Evolutionary conservation across 1,140 invertebrate genomes (phyloP).

Genomic region (Trichogramma pretiosum): DNA sequence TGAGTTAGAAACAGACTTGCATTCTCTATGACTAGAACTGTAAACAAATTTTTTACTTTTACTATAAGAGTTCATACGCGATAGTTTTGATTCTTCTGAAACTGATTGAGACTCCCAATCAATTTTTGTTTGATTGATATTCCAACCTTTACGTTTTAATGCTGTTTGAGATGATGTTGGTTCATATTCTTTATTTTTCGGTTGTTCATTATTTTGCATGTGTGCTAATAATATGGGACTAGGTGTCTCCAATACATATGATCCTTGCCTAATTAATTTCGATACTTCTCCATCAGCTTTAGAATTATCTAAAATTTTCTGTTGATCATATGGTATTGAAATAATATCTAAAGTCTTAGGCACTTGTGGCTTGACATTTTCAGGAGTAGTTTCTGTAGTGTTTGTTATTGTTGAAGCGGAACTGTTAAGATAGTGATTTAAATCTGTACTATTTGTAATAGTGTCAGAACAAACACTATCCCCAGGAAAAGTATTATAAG

Average conservation of each 20-base stretch:
- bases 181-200: slow-evolving; percentile 36
- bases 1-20: slow-evolving; percentile 17
- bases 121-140: slow-evolving; percentile 31
- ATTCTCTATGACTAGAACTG: slow-evolving; percentile 18
- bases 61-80: slow-evolving; percentile 13
- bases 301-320: slow-evolving; percentile 7
- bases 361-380: slow-evolving; percentile 37
- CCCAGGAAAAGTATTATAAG: slow-evolving; percentile 14
- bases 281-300: slow-evolving; percentile 26
- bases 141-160: slow-evolving; percentile 49
- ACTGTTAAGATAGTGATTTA: slow-evolving; percentile 28
- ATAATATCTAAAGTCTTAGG: slow-evolving; percentile 39
- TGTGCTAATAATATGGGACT: slow-evolving; percentile 54
- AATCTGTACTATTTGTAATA: slow-evolving; percentile 25
- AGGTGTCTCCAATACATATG: slow-evolving; percentile 53
- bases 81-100: slow-evolving; percentile 15
- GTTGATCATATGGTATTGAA: slow-evolving; percentile 32
- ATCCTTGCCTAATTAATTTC: slow-evolving; percentile 51
- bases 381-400: slow-evolving; percentile 27
- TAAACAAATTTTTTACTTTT: slow-evolving; percentile 22
- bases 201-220: slow-evolving; percentile 47
- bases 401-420: slow-evolving; percentile 21
- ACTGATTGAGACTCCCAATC: slow-evolving; percentile 27
- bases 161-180: slow-evolving; percentile 34
- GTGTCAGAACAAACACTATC: slow-evolving; percentile 24